phyloP scores from a whole-genome alignment of 37 sponge, comb jelly and placozoan species.

The Halichondria panicea region DNA sequence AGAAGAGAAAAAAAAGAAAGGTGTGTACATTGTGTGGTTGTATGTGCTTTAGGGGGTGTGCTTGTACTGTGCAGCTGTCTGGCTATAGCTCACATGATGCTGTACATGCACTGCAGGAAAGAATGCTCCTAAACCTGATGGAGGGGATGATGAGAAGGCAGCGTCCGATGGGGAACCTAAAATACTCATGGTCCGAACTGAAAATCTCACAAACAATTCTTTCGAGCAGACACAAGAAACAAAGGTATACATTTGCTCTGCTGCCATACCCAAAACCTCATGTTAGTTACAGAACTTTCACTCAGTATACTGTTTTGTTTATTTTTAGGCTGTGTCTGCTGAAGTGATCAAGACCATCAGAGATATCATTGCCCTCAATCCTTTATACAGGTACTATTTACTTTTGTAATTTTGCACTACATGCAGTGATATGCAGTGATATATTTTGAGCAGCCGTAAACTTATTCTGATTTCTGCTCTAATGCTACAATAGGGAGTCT shows the following conservation, averaged over 20 bases:
- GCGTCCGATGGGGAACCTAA: not conserved
- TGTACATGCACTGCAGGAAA: not conserved
- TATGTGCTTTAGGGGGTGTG: not conserved
- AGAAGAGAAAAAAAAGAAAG: conserved; percentile 2
- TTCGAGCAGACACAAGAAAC: conserved; percentile 71
- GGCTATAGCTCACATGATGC: too few relatives aligned
- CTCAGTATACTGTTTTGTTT: not conserved
- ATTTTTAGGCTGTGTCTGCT: conserved; percentile 76
- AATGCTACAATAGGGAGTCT: conserved; percentile 58
- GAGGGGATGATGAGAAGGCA: not conserved
- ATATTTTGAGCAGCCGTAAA: too few relatives aligned
- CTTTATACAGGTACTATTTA: conserved; percentile 72
- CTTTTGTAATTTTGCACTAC: too few relatives aligned
- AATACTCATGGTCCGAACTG: conserved; percentile 77
- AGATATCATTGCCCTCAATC: conserved; percentile 87
- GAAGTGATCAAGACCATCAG: conserved; percentile 95
- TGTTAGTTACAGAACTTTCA: not conserved
- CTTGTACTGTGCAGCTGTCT: not conserved
- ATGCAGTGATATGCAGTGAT: too few relatives aligned
- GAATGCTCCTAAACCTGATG: not conserved
- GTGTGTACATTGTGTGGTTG: not conserved
- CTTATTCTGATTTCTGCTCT: too few relatives aligned
- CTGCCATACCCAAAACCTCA: not conserved
- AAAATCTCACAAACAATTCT: conserved; percentile 72
- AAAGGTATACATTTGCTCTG: conserved; percentile 43